Evolutionary conservation across 1,140 invertebrate genomes (phyloP), one percentile per base, ranked within the genome.

Genomic region (Listronotus bonariensis): DNA sequence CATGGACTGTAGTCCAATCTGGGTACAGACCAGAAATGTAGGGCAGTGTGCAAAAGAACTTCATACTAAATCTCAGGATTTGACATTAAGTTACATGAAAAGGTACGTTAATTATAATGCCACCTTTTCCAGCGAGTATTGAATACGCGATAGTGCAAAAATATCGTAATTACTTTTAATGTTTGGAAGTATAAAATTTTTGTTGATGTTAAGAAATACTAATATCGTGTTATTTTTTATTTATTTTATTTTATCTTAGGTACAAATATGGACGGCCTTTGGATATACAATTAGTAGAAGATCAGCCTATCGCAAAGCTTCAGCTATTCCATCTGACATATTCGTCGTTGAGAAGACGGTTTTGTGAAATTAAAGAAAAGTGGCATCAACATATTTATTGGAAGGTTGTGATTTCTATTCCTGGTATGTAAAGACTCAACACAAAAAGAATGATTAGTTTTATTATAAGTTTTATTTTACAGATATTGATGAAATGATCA

Each of bases 1-100:
- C 9, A 72, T 88, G 34, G 84, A 87, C 63, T 80, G 81, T 57
- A 86, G 83, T 7, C 87, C 87, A 0, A 79, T 86, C 14, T 89
- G 87, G 86, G 70, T 88, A 15, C 77, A 83, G 41, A 76, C 76
- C 9, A 77, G 78, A 12, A 82, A 81, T 42, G 74, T 84, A 0
- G 56, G 76, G 6, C 78, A 84, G 59, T 83, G 83, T 73, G 86
- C 85, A 9, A 70, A 68, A 10, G 77, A 76, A 65, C 68, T 88
- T 0, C 81, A 81, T 45, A 72, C 78, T 20, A 67, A 80, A 1
- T 78, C 82, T 18, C 84, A 87, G 74, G 69, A 80, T 15, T 62
- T 82, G 14, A 81, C 82, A 7, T 74, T 87, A 15, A 74, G 76
- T 65, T 80, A 81, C 58, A 86, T 85, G 84, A 83, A 81, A 73